Base-by-base conservation (phyloP, 2,888 invertebrate genomes). In the Sarcophaga carnaria region DNA sequence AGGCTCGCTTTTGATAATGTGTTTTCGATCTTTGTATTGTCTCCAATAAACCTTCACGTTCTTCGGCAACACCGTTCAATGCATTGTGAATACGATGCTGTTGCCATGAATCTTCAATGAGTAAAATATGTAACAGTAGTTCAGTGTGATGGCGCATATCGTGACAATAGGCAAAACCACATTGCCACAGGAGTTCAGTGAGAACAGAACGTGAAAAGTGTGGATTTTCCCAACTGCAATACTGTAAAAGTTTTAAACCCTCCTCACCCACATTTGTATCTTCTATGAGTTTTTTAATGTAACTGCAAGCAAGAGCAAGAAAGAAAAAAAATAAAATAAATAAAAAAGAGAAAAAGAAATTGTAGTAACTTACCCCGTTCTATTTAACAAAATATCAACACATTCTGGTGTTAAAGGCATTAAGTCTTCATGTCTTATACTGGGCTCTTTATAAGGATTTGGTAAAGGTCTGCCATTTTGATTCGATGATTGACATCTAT, bases 181-280 rank as follows among this genome's bases (percentile, higher is more conserved):
- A 96, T 93, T 98, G 97, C 98, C 98, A 98, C 82, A 99, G 94
- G 66, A 99, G 94, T 94, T 99, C 99, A 67, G 97, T 96, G 60
- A 99, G 95, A 71, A 98, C 97, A 22, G 96, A 95, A 88, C 97
- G 96, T 49, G 98, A 98, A 94, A 99, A 98, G 89, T 96, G 96
- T 37, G 98, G 98, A 94, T 99, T 98, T 94, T 99, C 99, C 99
- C 99, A 99, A 91, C 98, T 97, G 93, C 98, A 96, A 94, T 97
- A 99, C 94, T 98, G 97, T 60, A 99, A 94, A 85, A 99, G 94
- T 92, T 97, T 96, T 67, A 98, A 95, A 4, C 97, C 97, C 89
- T 99, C 99, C 89, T 99, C 99, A 72, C 97, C 97, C 66, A 96
- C 96, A 93, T 97, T 98, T 69, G 97, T 97, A 92, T 99, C 99